Evolutionary conservation across 2,113 vertebrate species (phyloP).

Genomic region (Corvus hawaiiensis): DNA sequence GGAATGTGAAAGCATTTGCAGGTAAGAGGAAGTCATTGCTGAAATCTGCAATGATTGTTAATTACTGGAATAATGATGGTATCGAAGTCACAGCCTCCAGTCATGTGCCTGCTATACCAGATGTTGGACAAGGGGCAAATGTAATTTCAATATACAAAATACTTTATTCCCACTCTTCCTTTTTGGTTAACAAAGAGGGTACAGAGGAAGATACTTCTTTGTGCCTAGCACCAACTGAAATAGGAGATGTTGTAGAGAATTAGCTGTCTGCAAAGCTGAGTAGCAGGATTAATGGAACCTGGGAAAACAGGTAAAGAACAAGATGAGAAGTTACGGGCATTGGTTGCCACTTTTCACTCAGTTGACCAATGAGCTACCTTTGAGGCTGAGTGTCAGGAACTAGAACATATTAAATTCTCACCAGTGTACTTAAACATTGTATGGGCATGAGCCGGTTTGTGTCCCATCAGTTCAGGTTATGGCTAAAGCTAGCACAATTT

Average conservation of each 20-base stretch:
- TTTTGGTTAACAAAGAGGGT: not conserved
- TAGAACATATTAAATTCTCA: not conserved
- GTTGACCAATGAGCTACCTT: not conserved
- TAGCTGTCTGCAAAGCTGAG: not conserved
- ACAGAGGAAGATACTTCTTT: not conserved
- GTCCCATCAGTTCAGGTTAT: not conserved
- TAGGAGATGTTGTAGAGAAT: not conserved
- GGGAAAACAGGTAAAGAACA: not conserved
- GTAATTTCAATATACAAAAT: not conserved
- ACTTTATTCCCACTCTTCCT: not conserved
- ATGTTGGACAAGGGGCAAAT: not conserved
- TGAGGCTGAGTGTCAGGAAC: not conserved
- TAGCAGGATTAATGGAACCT: not conserved
- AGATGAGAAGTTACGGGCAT: accelerated
- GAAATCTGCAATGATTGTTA: not conserved
- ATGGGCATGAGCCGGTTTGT: not conserved
- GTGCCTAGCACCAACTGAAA: not conserved
- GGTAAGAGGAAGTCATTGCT: not conserved
- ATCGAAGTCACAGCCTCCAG: not conserved
- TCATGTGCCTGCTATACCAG: not conserved
- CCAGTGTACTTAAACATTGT: not conserved
- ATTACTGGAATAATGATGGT: not conserved
- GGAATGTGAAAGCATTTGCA: not conserved
- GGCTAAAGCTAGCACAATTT: not conserved
- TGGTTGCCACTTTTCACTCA: not conserved